Percentiles rank a stretch among this genome's conserved stretches.
phyloP scores from a whole-genome alignment of 1,140 invertebrate genomes.

The Hyles vespertilio region DNA sequence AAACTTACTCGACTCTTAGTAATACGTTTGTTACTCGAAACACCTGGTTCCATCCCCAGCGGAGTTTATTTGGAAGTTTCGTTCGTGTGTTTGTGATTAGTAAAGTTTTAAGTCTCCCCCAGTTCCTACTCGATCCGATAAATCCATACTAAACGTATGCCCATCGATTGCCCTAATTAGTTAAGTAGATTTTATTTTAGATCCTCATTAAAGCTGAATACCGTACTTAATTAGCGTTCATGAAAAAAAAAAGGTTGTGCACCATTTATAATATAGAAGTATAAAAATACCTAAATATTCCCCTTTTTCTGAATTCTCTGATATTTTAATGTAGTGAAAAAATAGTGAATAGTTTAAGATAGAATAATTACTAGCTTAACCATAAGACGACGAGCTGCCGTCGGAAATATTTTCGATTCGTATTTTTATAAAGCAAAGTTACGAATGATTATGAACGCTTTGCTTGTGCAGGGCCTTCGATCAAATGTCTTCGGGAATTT shows the following conservation, averaged over 20 bases:
- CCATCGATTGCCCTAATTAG: conserved; percentile 52
- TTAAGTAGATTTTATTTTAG: conserved; percentile 64
- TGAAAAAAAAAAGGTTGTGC: conserved; percentile 75
- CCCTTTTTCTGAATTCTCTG: conserved; percentile 73
- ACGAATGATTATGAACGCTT: conserved; percentile 70
- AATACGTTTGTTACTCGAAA: neutral
- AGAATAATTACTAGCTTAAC: conserved; percentile 69
- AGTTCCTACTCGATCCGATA: conserved; percentile 60
- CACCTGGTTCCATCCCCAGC: neutral
- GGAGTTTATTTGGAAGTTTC: neutral
- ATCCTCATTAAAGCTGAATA: conserved; percentile 66
- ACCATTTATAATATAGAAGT: conserved; percentile 70
- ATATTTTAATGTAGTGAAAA: conserved; percentile 70
- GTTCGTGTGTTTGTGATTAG: conserved; percentile 21
- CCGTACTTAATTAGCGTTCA: conserved; percentile 71
- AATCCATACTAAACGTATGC: conserved; percentile 42
- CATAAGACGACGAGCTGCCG: conserved; percentile 66
- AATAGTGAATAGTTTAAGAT: conserved; percentile 66
- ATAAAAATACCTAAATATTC: conserved; percentile 66
- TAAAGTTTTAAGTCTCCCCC: conserved; percentile 35
- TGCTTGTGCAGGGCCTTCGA: conserved; percentile 68
- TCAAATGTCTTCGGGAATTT: conserved; percentile 1
- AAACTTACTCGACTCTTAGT: conserved; percentile 17
- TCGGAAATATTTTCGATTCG: conserved; percentile 74
- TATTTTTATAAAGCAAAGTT: conserved; percentile 75